Evolutionary conservation across 2,113 vertebrate genomes (phyloP).

Genomic region (Gymnorhina tibicen): DNA sequence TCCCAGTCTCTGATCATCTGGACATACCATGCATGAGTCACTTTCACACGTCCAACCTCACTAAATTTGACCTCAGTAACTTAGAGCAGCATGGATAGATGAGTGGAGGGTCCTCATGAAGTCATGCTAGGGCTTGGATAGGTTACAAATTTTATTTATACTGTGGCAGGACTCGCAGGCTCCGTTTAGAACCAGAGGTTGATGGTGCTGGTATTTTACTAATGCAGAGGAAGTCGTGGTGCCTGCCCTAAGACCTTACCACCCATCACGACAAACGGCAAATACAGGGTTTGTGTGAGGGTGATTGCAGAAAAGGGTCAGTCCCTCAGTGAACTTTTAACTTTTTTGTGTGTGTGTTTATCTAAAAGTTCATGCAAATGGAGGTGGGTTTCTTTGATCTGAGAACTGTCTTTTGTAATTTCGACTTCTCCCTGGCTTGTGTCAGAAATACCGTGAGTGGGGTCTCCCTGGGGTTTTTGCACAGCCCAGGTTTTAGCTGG

Average conservation of each 20-base stretch:
- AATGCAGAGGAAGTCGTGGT: neutral
- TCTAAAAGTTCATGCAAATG: conserved; percentile 16
- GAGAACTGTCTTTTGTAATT: conserved; percentile 13
- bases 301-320: neutral
- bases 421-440: conserved; percentile 32
- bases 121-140: neutral
- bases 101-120: neutral
- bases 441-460: neutral
- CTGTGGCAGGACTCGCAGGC: neutral
- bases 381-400: conserved; percentile 35
- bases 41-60: neutral
- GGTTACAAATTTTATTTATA: neutral
- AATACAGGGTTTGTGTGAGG: neutral
- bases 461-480: neutral
- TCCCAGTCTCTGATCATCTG: neutral
- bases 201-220: neutral
- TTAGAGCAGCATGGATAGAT: neutral
- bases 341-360: neutral
- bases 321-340: neutral
- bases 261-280: conserved; percentile 5
- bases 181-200: neutral
- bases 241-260: conserved; percentile 42
- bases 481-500: neutral
- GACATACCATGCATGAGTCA: neutral
- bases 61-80: neutral